Evolutionary conservation across 2,797 vertebrate species (phyloP).

Genomic region (Scolopax rusticola): DNA sequence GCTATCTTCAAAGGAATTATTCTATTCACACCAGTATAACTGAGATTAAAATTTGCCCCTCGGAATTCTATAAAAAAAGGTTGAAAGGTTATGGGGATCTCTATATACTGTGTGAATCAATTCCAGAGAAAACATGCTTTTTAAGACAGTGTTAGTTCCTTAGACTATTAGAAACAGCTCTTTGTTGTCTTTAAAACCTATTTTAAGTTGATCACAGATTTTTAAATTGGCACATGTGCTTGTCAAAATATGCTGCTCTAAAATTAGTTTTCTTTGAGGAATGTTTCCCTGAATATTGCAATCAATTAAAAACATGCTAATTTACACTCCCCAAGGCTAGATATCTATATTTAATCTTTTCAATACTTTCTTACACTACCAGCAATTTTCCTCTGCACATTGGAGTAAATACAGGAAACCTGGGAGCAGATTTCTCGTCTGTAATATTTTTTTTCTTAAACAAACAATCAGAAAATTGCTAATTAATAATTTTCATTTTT

Average conservation of each 20-base stretch:
- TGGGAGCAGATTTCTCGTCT: constrained; percentile 46
- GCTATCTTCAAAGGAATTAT: constrained; percentile 27
- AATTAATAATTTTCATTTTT: constrained; percentile 76
- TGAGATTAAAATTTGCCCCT: constrained; percentile 36
- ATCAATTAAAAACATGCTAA: constrained; percentile 70
- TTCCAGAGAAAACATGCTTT: constrained; percentile 15
- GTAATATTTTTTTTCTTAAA: constrained; percentile 60
- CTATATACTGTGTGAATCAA: neutral
- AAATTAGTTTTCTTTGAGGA: constrained; percentile 70
- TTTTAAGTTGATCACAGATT: constrained; percentile 50
- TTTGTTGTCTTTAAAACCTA: constrained; percentile 37
- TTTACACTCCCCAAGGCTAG: constrained; percentile 53
- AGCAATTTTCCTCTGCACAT: constrained; percentile 3
- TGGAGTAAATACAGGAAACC: constrained; percentile 42
- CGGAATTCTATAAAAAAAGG: neutral
- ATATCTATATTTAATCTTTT: constrained; percentile 66
- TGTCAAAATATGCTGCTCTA: constrained; percentile 58
- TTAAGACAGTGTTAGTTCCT: neutral
- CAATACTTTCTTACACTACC: constrained; percentile 47
- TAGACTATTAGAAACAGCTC: neutral
- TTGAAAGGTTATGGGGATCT: neutral
- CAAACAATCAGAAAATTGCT: constrained; percentile 70
- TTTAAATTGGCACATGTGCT: constrained; percentile 53
- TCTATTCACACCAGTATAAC: neutral
- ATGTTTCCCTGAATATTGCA: constrained; percentile 67